phyloP scores from a whole-genome alignment of 1,140 invertebrate genomes.

The Ericerus pela region DNA sequence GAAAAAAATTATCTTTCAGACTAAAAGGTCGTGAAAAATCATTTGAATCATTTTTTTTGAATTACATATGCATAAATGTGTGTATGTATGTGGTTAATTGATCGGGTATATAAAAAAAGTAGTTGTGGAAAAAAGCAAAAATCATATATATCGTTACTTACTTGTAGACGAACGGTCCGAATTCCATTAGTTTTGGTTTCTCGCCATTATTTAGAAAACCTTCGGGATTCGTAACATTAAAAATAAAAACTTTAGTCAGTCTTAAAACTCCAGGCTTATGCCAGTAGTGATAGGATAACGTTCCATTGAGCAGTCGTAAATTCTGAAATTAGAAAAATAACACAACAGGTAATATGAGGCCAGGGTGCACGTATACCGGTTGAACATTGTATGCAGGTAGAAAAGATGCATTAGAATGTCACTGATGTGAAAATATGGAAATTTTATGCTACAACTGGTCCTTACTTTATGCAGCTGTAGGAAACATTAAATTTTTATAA shows the following conservation, averaged over 20 bases:
- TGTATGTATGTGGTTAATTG: background rate
- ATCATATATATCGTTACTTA: constrained; percentile 31
- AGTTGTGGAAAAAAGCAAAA: background rate
- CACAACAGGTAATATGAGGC: too few species aligned
- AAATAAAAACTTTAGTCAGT: constrained; percentile 77
- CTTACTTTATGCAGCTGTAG: too few species aligned
- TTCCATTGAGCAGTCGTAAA: constrained; percentile 65
- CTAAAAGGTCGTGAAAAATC: too few species aligned
- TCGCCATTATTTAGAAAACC: constrained; percentile 62
- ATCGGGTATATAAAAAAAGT: background rate
- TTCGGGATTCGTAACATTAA: constrained; percentile 71
- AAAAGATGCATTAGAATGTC: too few species aligned
- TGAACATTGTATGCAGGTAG: too few species aligned
- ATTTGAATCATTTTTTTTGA: too few species aligned
- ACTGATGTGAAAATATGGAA: too few species aligned
- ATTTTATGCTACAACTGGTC: too few species aligned
- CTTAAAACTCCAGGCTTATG: constrained; percentile 74
- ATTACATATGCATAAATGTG: background rate
- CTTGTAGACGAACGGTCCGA: constrained; percentile 74
- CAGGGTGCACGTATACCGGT: too few species aligned
- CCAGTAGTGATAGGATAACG: constrained; percentile 79
- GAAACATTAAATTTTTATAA: too few species aligned
- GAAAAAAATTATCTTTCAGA: too few species aligned
- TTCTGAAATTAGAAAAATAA: constrained; percentile 47
- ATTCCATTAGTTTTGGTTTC: constrained; percentile 63